A percentile compares a stretch with the other conserved stretches of the same genome.
These are phyloP conservation scores for Drosophila barbarae DNA, from an alignment of 2,888 invertebrate genomes.

Conservation along the genomic window DNA sequence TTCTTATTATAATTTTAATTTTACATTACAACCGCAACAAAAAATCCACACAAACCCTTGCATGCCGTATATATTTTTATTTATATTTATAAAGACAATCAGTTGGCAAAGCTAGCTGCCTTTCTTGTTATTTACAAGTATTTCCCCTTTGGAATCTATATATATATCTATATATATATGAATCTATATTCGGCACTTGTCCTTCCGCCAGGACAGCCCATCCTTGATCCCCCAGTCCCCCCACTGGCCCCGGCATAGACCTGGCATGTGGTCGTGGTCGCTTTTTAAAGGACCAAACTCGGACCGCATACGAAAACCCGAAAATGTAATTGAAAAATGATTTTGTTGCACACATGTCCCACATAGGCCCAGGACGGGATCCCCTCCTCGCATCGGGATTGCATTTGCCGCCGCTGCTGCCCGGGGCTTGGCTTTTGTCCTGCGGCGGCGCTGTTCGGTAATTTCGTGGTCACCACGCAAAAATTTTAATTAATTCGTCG, in stretches of 20 bases:
- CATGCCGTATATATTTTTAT: too few species aligned
- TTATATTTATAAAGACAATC: neutral
- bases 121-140: constrained; percentile 3
- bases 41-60: too few species aligned
- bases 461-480: constrained; percentile 58
- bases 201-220: constrained; percentile 18
- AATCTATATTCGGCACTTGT: constrained; percentile 23
- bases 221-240: neutral
- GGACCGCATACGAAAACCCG: constrained; percentile 55
- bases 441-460: constrained; percentile 47
- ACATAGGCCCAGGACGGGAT: constrained; percentile 23
- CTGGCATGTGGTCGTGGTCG: constrained; percentile 42
- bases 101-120: neutral
- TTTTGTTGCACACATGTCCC: constrained; percentile 71
- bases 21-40: too few species aligned
- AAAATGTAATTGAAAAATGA: constrained; percentile 75
- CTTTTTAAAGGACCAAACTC: constrained; percentile 45
- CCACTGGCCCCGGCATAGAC: constrained; percentile 12
- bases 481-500: constrained; percentile 68
- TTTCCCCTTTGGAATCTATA: neutral
- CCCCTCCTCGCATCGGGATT: constrained; percentile 9
- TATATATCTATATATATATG: too few species aligned
- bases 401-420: constrained; percentile 17
- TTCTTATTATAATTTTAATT: too few species aligned
- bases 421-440: constrained; percentile 23